Evolutionary conservation across 2,888 invertebrate species (phyloP), one percentile per base, ranked within the genome.

Genomic region (Scaptomyza flava): DNA sequence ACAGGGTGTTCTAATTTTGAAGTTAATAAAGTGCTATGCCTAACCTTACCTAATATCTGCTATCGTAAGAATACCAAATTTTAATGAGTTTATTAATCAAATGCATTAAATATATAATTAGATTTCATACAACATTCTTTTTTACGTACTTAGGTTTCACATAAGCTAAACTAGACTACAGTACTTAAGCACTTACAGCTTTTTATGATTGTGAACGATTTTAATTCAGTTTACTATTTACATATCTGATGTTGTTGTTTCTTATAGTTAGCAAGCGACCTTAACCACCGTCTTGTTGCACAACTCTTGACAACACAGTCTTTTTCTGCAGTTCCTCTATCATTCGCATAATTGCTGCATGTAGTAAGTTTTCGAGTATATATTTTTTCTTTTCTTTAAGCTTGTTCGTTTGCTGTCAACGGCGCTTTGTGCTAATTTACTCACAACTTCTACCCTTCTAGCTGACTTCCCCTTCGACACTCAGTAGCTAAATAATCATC

Each of bases 381-480:
- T n/a, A n/a, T n/a, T n/a, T n/a, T n/a, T n/a, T 58, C 48, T 0
- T 27, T 27, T 43, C 54, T 42, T 36, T 46, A 52, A 20, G 31
- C 45, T 27, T 42, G 51, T 51, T 45, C 43, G 43, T 52, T 59
- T 11, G 53, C 63, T 68, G 64, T 72, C 68, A 63, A 68, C 69
- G 78, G 51, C 42, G 64, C 68, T 81, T 68, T 73, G 74, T 59
- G 69, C 69, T 64, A 64, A 81, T 81, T 78, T 67, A 67, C 51
- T 17, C 17, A 41, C 8, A 8, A 17, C 14, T 11, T 9, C 17
- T 17, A 31, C 14, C 8, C 36, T n/a, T 42, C 12, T 7, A 43
- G 30, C 30, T n/a, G 6, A 45, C 20, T 17, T 36, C 12, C 38
- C 17, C 20, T 6, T 27, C 3, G 27, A 27, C 38, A 7, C 42